These are phyloP conservation scores for Syritta pipiens DNA, from an alignment of 2,888 invertebrate species.

Conservation along the genomic window DNA sequence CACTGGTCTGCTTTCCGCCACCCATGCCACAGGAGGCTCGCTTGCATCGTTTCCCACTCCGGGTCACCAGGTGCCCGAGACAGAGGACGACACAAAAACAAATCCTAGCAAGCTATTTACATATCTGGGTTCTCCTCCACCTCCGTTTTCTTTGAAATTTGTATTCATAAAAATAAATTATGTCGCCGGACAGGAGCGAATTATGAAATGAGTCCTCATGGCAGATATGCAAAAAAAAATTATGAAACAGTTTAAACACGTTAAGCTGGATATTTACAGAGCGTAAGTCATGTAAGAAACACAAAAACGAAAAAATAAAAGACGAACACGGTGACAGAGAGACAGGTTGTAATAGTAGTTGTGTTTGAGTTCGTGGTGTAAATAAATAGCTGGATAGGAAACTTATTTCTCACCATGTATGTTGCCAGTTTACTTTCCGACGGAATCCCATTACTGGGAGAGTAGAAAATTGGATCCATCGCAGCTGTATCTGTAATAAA, in stretches of 20 bases:
- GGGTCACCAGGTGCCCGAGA: neutral
- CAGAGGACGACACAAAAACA: neutral
- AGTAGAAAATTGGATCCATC: slow-evolving; percentile 89
- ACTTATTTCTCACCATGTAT: slow-evolving; percentile 84
- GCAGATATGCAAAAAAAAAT: slow-evolving; percentile 37
- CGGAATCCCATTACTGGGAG: slow-evolving; percentile 86
- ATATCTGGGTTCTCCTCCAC: no score
- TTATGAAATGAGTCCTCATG: slow-evolving; percentile 28
- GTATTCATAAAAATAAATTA: neutral
- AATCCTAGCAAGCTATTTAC: no score
- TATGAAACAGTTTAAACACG: slow-evolving; percentile 33
- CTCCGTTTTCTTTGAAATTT: no score
- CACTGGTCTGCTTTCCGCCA: no score
- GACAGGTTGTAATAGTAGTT: neutral
- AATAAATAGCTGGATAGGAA: slow-evolving; percentile 26
- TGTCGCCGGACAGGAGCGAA: slow-evolving; percentile 8
- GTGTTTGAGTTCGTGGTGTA: slow-evolving; percentile 5
- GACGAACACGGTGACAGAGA: neutral
- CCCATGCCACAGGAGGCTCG: neutral
- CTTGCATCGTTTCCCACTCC: neutral
- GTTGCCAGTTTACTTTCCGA: slow-evolving; percentile 92
- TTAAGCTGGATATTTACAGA: slow-evolving; percentile 37
- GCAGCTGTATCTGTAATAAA: slow-evolving; percentile 77
- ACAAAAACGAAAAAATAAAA: neutral
- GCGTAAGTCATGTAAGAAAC: slow-evolving; percentile 8